A percentile compares a stretch with the other conserved stretches of the same genome.
Conservation (phyloP, 2,888 invertebrate species). For the Acanthosepion lycidas region DNA sequence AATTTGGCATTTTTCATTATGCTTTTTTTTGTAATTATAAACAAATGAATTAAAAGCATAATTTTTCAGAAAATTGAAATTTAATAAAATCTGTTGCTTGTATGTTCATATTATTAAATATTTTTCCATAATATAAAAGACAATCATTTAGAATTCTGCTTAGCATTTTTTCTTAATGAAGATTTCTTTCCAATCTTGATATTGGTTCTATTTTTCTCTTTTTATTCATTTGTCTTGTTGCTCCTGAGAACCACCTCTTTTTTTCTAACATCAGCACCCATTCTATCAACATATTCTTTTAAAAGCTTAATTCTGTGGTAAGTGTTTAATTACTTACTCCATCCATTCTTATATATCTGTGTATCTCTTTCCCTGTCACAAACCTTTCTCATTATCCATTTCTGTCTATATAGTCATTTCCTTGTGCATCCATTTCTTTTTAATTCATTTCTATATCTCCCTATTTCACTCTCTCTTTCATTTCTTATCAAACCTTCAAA, state of each 20-base stretch:
- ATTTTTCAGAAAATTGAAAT: neutral
- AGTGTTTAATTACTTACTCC: neutral
- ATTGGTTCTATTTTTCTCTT: too few relatives aligned
- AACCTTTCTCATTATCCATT: neutral
- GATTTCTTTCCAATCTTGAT: neutral
- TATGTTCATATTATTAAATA: too few relatives aligned
- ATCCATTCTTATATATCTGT: neutral
- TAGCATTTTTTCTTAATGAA: neutral
- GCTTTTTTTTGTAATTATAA: neutral
- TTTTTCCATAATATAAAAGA: too few relatives aligned
- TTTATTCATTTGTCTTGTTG: neutral
- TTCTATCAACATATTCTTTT: constrained; percentile 1
- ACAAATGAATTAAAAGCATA: neutral
- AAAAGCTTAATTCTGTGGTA: constrained; percentile 25
- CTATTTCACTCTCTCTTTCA: neutral
- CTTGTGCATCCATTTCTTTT: neutral
- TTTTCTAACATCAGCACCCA: neutral
- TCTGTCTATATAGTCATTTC: neutral
- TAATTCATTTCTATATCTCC: neutral
- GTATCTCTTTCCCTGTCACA: neutral
- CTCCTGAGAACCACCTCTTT: neutral
- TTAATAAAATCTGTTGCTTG: neutral
- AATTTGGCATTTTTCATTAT: too few relatives aligned
- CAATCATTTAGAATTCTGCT: too few relatives aligned
- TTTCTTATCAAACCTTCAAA: neutral